These are phyloP conservation scores for Cydia amplana DNA, from an alignment of 1,140 invertebrate species.

Conservation along the genomic window DNA sequence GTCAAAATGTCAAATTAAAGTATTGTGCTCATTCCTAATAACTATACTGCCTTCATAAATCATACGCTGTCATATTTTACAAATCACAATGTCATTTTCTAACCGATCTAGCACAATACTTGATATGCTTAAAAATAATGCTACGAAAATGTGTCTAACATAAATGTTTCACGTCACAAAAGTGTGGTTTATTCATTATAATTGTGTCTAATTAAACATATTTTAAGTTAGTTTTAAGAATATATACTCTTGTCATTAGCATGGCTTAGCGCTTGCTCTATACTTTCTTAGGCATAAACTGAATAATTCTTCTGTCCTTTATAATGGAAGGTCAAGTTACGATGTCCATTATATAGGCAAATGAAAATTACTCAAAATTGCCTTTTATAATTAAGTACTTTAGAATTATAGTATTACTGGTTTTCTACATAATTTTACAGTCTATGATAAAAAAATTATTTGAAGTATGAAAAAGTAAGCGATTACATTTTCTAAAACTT, in stretches of 20 bases:
- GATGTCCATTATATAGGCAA: background rate
- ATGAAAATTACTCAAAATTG: background rate
- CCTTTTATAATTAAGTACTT: background rate
- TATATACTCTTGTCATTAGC: conserved; percentile 14
- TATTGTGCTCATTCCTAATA: conserved; percentile 4
- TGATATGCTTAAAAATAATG: background rate
- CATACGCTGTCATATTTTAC: background rate
- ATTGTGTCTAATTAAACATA: background rate
- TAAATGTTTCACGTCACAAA: conserved; percentile 34
- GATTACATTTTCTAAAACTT: too few species aligned
- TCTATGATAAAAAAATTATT: too few species aligned
- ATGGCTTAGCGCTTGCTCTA: conserved; percentile 24
- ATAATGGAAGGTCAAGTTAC: background rate
- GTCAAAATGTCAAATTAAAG: background rate
- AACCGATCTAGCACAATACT: conserved; percentile 1
- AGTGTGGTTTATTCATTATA: conserved; percentile 40
- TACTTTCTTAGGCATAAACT: background rate
- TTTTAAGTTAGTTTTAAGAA: conserved; percentile 22
- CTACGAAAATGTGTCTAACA: conserved; percentile 30
- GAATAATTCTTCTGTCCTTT: background rate
- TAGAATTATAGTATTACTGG: conserved; percentile 24
- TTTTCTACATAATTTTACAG: conserved; percentile 7
- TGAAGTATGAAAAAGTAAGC: background rate
- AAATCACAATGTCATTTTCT: background rate
- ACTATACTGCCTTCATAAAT: background rate